phyloP scores from a whole-genome alignment of 2,888 invertebrate genomes.

The Dasysyrphus tricinctus region DNA sequence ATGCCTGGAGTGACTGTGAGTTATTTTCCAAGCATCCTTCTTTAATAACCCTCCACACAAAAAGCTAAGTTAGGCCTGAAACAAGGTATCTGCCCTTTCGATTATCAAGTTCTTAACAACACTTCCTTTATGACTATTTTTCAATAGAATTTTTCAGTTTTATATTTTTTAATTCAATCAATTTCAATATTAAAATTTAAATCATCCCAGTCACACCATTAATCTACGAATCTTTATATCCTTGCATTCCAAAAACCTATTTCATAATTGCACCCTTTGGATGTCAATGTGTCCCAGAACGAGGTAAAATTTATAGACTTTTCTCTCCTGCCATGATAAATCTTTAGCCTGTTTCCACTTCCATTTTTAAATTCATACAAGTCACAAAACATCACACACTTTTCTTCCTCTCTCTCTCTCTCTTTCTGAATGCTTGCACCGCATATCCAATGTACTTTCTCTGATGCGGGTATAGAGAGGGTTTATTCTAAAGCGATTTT shows the following conservation, averaged over 20 bases:
- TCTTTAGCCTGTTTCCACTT: constrained; percentile 8
- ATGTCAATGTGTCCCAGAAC: constrained; percentile 33
- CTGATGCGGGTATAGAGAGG: background rate
- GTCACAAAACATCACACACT: background rate
- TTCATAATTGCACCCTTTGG: constrained; percentile 39
- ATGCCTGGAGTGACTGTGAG: too few species aligned
- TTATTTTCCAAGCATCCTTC: too few species aligned
- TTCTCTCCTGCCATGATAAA: constrained; percentile 17
- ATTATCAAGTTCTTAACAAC: too few species aligned
- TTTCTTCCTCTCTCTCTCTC: background rate
- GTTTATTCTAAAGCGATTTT: constrained; percentile 16
- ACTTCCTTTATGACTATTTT: too few species aligned
- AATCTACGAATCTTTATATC: background rate
- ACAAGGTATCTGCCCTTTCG: too few species aligned
- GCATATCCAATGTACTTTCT: background rate
- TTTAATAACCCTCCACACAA: too few species aligned
- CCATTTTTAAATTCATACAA: background rate
- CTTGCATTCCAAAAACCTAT: constrained; percentile 21
- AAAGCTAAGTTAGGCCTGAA: too few species aligned
- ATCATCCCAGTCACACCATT: background rate
- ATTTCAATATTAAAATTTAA: constrained; percentile 2
- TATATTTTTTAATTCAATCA: background rate
- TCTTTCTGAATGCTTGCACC: background rate
- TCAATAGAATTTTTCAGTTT: background rate
- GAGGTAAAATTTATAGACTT: constrained; percentile 44